These are phyloP conservation scores for Orientallactaga bullata DNA, from an alignment of 2,113 vertebrate species.

Conservation along the genomic window DNA sequence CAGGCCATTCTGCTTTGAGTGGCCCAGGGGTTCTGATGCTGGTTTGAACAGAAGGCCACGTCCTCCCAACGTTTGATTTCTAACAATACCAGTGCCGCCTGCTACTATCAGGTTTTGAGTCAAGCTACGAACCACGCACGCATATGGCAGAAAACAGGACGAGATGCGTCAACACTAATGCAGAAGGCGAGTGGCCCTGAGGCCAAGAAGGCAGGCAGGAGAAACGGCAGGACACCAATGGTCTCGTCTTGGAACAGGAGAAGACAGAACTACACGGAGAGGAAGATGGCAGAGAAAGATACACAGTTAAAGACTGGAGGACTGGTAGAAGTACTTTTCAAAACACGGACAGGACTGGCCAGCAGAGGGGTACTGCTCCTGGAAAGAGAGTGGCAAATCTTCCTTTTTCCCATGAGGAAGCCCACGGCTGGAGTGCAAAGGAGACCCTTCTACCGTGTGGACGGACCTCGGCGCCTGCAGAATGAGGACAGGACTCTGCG, in stretches of 20 bases:
- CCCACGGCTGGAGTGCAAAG: too few species aligned
- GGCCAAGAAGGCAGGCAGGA: background rate
- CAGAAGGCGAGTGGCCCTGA: accelerated
- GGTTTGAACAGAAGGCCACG: accelerated
- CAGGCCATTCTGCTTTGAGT: accelerated
- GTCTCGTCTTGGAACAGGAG: background rate
- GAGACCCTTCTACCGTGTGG: background rate
- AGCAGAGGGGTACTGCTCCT: too few species aligned
- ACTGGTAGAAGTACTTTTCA: background rate
- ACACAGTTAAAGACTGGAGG: background rate
- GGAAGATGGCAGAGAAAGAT: background rate
- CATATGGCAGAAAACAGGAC: background rate
- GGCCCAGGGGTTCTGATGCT: background rate
- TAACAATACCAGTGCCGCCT: too few species aligned
- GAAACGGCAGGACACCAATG: accelerated
- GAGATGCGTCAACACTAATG: accelerated
- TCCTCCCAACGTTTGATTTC: background rate
- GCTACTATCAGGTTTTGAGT: background rate
- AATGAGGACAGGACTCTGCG: background rate
- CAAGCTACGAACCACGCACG: background rate
- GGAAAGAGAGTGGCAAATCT: too few species aligned
- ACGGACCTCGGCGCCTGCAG: background rate
- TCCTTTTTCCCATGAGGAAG: background rate
- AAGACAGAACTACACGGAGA: background rate
- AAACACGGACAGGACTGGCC: background rate